Conservation (phyloP, 2,888 invertebrate genomes). For the Neria commutata region DNA sequence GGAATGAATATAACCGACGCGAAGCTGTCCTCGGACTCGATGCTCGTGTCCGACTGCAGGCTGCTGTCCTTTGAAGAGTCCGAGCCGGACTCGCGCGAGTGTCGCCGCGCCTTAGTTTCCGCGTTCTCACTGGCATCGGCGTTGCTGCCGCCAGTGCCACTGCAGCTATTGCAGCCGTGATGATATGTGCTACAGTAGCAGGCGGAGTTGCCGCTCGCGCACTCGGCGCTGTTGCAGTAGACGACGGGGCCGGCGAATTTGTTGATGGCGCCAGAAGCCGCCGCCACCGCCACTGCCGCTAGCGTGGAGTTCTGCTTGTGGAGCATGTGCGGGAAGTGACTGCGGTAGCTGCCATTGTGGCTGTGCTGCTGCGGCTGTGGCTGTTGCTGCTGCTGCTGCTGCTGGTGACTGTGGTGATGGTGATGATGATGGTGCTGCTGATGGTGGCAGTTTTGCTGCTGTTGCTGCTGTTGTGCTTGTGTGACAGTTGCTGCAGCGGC, state of each 20-base stretch:
- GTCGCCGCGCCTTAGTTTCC: constrained; percentile 69
- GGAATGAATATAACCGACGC: constrained; percentile 92
- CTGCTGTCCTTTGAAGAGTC: constrained; percentile 89
- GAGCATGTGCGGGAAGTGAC: constrained; percentile 34
- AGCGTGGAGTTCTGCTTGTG: constrained; percentile 34
- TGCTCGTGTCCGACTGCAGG: constrained; percentile 90
- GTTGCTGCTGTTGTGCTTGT: constrained; percentile 27
- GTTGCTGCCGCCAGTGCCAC: too few species aligned
- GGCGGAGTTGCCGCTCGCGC: constrained; percentile 44
- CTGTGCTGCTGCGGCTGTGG: constrained; percentile 21
- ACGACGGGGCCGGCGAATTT: constrained; percentile 48
- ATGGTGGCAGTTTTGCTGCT: constrained; percentile 32
- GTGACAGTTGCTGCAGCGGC: constrained; percentile 41
- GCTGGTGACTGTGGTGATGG: constrained; percentile 33
- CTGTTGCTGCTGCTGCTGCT: constrained; percentile 41
- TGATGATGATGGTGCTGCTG: constrained; percentile 28
- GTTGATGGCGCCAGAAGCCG: constrained; percentile 8
- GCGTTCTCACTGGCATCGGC: constrained; percentile 41
- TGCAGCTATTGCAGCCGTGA: constrained; percentile 40
- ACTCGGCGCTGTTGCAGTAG: constrained; percentile 54
- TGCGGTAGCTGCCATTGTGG: constrained; percentile 7
- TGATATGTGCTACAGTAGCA: constrained; percentile 54
- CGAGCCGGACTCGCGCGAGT: constrained; percentile 86
- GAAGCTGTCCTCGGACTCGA: constrained; percentile 92
- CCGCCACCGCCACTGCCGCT: constrained; percentile 13